These are phyloP conservation scores for Euphonia xanthogaster DNA, from an alignment of 2,797 vertebrate species.

Conservation along the genomic window DNA sequence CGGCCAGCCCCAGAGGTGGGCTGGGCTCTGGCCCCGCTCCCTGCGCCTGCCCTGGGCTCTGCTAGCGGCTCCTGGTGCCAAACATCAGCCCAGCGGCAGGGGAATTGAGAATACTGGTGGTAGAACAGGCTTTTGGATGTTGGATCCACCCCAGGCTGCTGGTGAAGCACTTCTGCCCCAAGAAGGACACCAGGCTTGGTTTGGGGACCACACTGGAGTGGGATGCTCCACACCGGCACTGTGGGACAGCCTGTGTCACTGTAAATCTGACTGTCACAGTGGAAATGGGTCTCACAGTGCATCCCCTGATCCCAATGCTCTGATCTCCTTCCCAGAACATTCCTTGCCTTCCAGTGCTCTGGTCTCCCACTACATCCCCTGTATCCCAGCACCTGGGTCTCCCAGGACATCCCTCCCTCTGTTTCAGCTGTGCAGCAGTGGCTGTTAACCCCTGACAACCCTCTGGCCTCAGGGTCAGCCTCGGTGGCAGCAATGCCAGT, in stretches of 20 bases:
- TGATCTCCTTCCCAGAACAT: background rate
- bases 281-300: background rate
- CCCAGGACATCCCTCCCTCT: background rate
- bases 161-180: background rate
- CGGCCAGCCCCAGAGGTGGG: background rate
- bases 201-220: accelerated
- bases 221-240: background rate
- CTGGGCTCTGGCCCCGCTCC: background rate
- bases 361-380: background rate
- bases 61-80: accelerated
- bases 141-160: accelerated
- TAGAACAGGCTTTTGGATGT: accelerated
- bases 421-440: background rate
- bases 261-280: accelerated
- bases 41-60: background rate
- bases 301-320: background rate
- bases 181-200: accelerated
- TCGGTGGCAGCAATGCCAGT: background rate
- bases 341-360: background rate
- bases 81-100: accelerated
- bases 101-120: background rate
- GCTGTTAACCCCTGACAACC: background rate
- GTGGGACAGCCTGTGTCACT: accelerated
- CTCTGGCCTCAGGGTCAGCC: background rate
- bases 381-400: background rate